Percentiles rank a stretch among this genome's conserved stretches.
These are phyloP conservation scores for Torymus auratus DNA, from an alignment of 2,888 invertebrate species.

Conservation along the genomic window DNA sequence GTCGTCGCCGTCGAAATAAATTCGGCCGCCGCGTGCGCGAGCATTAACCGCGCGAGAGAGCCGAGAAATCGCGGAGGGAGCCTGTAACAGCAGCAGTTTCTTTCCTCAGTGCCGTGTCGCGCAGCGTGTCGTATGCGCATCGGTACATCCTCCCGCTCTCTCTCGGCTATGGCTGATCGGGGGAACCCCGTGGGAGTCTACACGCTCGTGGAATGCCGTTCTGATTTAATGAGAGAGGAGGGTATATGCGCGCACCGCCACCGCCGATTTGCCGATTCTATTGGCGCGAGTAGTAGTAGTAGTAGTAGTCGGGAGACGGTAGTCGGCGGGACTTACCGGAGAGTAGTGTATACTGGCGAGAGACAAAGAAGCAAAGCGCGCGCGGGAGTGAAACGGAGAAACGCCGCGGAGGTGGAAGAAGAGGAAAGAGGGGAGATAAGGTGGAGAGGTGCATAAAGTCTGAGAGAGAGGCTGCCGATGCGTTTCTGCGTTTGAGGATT, in stretches of 20 bases:
- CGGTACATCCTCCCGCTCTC: constrained; percentile 69
- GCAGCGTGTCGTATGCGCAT: constrained; percentile 74
- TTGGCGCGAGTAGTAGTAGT: constrained; percentile 18
- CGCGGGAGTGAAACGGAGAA: constrained; percentile 39
- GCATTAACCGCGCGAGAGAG: too few relatives aligned
- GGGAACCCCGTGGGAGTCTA: constrained; percentile 74
- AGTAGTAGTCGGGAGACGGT: too few relatives aligned
- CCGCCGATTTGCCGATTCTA: constrained; percentile 52
- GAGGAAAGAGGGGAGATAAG: constrained; percentile 50
- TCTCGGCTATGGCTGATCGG: too few relatives aligned
- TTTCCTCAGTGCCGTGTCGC: constrained; percentile 65
- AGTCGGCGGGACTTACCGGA: constrained; percentile 2
- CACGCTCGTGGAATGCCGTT: constrained; percentile 76
- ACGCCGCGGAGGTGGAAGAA: constrained; percentile 19
- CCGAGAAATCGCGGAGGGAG: too few relatives aligned
- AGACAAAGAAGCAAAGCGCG: constrained; percentile 49
- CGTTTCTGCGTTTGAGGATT: constrained; percentile 31
- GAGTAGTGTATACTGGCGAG: not conserved
- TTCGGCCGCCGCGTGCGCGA: too few relatives aligned
- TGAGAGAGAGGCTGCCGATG: not conserved
- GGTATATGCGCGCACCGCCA: not conserved
- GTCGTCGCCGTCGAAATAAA: too few relatives aligned
- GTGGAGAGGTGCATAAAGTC: constrained; percentile 45
- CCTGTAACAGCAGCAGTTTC: too few relatives aligned
- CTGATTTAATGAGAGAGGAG: constrained; percentile 74